A percentile compares a stretch with the other conserved stretches of the same genome.
phyloP scores from a whole-genome alignment of 2,888 invertebrate species.

The Bombylius discolor region DNA sequence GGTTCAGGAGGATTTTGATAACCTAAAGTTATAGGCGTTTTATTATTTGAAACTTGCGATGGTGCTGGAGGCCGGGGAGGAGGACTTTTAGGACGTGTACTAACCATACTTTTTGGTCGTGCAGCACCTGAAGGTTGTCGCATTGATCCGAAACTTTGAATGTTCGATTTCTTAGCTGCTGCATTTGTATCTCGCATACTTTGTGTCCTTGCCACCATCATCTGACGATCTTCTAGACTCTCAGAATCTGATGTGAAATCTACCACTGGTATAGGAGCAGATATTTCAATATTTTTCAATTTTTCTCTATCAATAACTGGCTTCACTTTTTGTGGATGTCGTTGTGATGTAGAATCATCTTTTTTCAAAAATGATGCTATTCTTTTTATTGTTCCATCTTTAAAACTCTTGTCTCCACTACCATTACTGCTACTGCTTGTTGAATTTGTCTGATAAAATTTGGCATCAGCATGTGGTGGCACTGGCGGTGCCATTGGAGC shows the following conservation, averaged over 20 bases:
- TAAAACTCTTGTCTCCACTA: conserved; percentile 37
- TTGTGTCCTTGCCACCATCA: conserved; percentile 56
- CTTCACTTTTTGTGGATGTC: conserved; percentile 47
- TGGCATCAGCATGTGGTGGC: conserved; percentile 31
- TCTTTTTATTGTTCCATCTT: conserved; percentile 53
- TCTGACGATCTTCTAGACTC: conserved; percentile 34
- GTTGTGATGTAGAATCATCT: conserved; percentile 43
- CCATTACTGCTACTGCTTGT: neutral
- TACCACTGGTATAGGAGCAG: conserved; percentile 64
- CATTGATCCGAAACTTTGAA: conserved; percentile 76
- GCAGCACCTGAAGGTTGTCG: conserved; percentile 51
- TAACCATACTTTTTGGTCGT: conserved; percentile 60
- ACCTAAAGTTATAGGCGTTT: conserved; percentile 40
- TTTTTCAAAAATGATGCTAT: conserved; percentile 64
- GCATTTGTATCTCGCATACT: conserved; percentile 57
- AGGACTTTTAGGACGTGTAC: conserved; percentile 57
- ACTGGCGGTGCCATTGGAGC: conserved; percentile 45
- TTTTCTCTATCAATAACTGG: conserved; percentile 58
- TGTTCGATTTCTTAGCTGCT: conserved; percentile 40
- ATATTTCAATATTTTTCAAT: conserved; percentile 65
- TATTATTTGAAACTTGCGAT: conserved; percentile 28
- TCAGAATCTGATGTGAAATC: conserved; percentile 35
- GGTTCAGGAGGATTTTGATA: conserved; percentile 43
- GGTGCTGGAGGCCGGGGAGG: conserved; percentile 57
- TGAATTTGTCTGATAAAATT: conserved; percentile 9